Base-by-base conservation (phyloP, 1,140 invertebrate species). In the Elymnias hypermnestra region DNA sequence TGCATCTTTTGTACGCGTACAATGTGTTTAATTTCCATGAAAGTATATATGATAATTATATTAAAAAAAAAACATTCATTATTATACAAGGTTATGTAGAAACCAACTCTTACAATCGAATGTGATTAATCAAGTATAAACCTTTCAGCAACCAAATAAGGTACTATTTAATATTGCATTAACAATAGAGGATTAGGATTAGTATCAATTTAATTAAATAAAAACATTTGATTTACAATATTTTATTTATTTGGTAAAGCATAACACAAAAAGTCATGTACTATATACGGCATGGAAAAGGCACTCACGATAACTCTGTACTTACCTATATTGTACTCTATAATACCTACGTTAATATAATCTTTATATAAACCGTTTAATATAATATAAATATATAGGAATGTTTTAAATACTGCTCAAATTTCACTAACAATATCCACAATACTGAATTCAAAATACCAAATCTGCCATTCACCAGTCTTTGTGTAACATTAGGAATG, bases 211-310 rank as follows among this genome's bases (percentile, higher is more conserved):
- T n/a, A n/a, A n/a, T n/a, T n/a, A n/a, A n/a, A n/a, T n/a, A n/a
- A n/a, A n/a, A n/a, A n/a, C n/a, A n/a, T n/a, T n/a, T n/a, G n/a
- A 19, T 36, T 6, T 3, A 36, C 19, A 19, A 60, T 58, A 53
- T 62, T 63, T 67, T 40, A 53, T 75, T 73, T 73, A 76, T 76
- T 76, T 76, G 72, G 72, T 76, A 73, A 76, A 72, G 70, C 72
- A 63, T 69, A 72, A 68, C 57, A 69, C 66, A 72, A 64, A 29
- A 65, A 56, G 53, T 72, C 59, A 71, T 66, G 51, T 67, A 63
- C 45, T 70, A 56, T n/a, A n/a, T 50, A 67, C 58, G 63, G 62
- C 65, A 61, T 63, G 55, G 64, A 54, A 56, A 74, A 76, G 72
- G 72, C 72, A 76, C 70, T 66, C 63, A 42, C 41, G 36, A 53